Percentiles rank a stretch among this genome's conserved stretches.
These are phyloP conservation scores for Dreissena polymorpha DNA, from an alignment of 1,140 invertebrate species.

Conservation along the genomic window DNA sequence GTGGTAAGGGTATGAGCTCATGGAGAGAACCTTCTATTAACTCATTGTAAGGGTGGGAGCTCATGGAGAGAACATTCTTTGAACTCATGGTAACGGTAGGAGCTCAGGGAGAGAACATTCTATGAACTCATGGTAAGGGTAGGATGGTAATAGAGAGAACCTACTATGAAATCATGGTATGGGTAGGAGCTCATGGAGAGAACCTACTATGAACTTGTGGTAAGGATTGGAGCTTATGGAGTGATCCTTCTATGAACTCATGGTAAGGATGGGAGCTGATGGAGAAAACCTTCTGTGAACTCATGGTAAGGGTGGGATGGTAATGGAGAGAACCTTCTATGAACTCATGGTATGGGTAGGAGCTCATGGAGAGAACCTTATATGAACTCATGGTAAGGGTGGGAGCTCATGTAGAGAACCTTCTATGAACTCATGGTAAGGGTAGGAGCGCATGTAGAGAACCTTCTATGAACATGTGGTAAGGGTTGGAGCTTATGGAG, in stretches of 20 bases:
- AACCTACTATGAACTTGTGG: too few species aligned
- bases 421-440: slow-evolving; percentile 69
- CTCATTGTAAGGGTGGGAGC: slow-evolving; percentile 61
- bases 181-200: neutral
- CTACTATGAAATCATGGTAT: slow-evolving; percentile 69
- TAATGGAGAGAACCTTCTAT: slow-evolving; percentile 45
- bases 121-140: slow-evolving; percentile 66
- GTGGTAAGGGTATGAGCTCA: too few species aligned
- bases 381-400: too few species aligned
- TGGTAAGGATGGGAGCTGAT: slow-evolving; percentile 60
- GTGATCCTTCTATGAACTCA: too few species aligned
- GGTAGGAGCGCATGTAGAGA: neutral
- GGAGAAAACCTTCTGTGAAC: slow-evolving; percentile 62
- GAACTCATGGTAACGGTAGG: slow-evolving; percentile 63
- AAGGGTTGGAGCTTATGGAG: neutral
- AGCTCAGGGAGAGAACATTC: slow-evolving; percentile 23
- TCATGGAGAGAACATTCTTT: slow-evolving; percentile 45
- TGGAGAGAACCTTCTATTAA: slow-evolving; percentile 64
- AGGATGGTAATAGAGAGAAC: neutral
- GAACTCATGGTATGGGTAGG: too few species aligned
- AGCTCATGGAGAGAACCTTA: slow-evolving; percentile 67
- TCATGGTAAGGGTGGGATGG: slow-evolving; percentile 61
- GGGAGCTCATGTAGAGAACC: slow-evolving; percentile 60
- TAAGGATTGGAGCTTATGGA: too few species aligned
- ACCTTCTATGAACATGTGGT: slow-evolving; percentile 68